A percentile compares a stretch with the other conserved stretches of the same genome.
These are phyloP conservation scores for Sarcophilus harrisii DNA, from an alignment of 2,797 vertebrate genomes.

Conservation along the genomic window DNA sequence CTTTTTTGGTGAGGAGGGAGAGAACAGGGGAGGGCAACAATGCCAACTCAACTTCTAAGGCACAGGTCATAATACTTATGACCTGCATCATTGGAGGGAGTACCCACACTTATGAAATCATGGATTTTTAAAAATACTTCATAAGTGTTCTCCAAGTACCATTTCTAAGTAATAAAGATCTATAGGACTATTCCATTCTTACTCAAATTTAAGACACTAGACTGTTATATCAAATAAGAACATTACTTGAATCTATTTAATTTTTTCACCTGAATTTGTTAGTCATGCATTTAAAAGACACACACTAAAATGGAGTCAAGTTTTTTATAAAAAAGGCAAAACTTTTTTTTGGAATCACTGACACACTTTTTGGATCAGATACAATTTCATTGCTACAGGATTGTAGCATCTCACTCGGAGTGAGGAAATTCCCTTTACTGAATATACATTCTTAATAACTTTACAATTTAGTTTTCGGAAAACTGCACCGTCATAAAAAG, in stretches of 20 bases:
- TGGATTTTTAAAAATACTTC: background rate
- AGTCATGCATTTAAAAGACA: background rate
- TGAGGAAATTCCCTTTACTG: background rate
- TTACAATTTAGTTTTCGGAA: background rate
- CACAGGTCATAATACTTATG: no score
- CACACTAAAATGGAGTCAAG: background rate
- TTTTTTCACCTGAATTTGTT: background rate
- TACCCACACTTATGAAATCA: background rate
- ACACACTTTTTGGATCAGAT: background rate
- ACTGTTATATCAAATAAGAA: background rate
- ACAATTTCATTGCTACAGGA: background rate
- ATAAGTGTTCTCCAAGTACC: background rate
- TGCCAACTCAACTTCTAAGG: no score
- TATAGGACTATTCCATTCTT: background rate
- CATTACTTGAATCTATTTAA: background rate
- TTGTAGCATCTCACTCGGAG: background rate
- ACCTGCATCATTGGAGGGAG: background rate
- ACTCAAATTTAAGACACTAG: background rate
- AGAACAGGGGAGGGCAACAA: no score
- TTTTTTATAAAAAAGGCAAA: background rate
- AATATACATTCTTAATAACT: background rate
- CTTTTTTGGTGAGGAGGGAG: background rate
- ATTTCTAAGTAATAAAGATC: background rate
- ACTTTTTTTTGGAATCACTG: background rate
- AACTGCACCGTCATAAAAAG: slow-evolving; percentile 6